Evolutionary conservation across 1,140 invertebrate species (phyloP).

Genomic region (Globodera rostochiensis): DNA sequence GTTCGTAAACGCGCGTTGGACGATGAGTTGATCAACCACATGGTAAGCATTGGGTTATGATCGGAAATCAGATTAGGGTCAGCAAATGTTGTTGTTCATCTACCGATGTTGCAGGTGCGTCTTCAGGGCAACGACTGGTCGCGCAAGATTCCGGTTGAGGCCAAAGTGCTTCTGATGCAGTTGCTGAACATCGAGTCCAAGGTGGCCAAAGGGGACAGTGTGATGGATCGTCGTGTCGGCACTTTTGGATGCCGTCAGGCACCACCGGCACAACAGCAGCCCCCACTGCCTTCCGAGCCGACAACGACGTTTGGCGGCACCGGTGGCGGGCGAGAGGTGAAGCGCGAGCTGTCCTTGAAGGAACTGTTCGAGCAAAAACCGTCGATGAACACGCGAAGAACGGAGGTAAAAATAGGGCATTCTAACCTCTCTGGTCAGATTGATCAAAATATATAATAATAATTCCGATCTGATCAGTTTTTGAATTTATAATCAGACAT

Average conservation of each 20-base stretch:
- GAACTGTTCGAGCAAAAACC: constrained; percentile 64
- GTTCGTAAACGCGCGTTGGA: constrained; percentile 58
- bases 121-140: constrained; percentile 64
- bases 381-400: constrained; percentile 41
- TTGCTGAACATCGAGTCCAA: constrained; percentile 64
- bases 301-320: not conserved
- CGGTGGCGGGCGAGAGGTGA: not conserved
- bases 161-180: constrained; percentile 62
- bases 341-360: constrained; percentile 49
- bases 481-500: too few relatives aligned
- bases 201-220: constrained; percentile 35
- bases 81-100: not conserved
- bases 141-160: constrained; percentile 61
- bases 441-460: too few relatives aligned
- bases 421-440: not conserved
- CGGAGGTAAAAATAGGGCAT: constrained; percentile 41
- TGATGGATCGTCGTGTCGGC: not conserved
- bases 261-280: not conserved
- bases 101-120: constrained; percentile 50
- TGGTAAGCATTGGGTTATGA: constrained; percentile 43
- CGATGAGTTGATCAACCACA: constrained; percentile 64
- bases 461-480: too few relatives aligned
- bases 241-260: not conserved
- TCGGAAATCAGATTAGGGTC: not conserved
- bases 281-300: not conserved